Evolutionary conservation across 2,888 invertebrate species (phyloP).

Genomic region (Zaprionus lineosus): DNA sequence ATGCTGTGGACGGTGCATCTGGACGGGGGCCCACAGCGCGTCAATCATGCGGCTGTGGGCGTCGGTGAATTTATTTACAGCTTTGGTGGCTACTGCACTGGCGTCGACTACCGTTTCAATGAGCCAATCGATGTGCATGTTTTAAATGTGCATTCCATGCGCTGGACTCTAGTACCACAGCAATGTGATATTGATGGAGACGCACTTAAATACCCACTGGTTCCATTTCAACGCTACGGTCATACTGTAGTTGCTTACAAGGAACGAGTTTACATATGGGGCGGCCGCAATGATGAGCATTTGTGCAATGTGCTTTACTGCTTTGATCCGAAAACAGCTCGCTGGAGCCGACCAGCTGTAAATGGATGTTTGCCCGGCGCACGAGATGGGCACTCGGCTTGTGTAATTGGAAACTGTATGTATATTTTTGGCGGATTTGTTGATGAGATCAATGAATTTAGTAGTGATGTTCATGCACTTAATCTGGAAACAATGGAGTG

Average conservation of each 20-base stretch:
- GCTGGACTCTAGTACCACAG: constrained; percentile 84
- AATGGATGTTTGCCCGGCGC: constrained; percentile 90
- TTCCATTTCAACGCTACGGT: constrained; percentile 93
- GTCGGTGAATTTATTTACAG: constrained; percentile 92
- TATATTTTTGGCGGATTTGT: constrained; percentile 96
- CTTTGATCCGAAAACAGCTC: constrained; percentile 89
- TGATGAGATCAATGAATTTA: constrained; percentile 91
- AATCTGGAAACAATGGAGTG: constrained; percentile 89
- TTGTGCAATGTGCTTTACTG: constrained; percentile 91
- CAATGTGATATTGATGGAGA: constrained; percentile 84
- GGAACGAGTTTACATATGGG: constrained; percentile 92
- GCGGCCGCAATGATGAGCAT: constrained; percentile 92
- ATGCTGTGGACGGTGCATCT: constrained; percentile 94
- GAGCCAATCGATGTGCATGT: constrained; percentile 94
- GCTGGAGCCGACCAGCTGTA: constrained; percentile 87
- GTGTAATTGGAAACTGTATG: constrained; percentile 90
- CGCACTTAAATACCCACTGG: constrained; percentile 83
- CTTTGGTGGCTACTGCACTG: constrained; percentile 96
- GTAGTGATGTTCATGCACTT: constrained; percentile 89
- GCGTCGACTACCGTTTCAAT: constrained; percentile 87
- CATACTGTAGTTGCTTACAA: constrained; percentile 94
- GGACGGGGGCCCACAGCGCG: constrained; percentile 94
- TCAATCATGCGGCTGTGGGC: constrained; percentile 95
- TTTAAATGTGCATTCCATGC: constrained; percentile 88
- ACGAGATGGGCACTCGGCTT: constrained; percentile 96